A percentile compares a stretch with the other conserved stretches of the same genome.
Evolutionary conservation across 30 jellyfish, hydroid and myxozoan species (phyloP).

Genomic region (Cassiopea xamachana): DNA sequence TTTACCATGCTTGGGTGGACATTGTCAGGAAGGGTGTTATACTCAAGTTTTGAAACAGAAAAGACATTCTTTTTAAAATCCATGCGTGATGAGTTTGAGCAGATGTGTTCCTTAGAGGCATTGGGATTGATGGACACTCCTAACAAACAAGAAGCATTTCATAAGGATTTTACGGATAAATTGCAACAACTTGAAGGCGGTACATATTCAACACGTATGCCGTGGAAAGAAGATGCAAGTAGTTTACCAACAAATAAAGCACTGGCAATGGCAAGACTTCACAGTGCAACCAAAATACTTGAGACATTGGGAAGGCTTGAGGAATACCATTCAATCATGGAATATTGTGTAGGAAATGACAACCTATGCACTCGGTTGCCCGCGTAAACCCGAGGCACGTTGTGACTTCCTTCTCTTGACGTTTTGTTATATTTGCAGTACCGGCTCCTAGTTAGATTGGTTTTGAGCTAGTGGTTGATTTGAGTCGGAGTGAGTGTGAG

Average conservation of each 20-base stretch:
- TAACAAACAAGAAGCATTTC: conserved; percentile 42
- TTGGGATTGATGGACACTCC: conserved; percentile 50
- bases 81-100: conserved; percentile 44
- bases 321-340: conserved; percentile 65
- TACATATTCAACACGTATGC: conserved; percentile 37
- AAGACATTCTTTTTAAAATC: conserved; percentile 20
- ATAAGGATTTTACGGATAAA: conserved; percentile 47
- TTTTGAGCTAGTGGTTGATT: no score
- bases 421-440: no score
- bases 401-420: no score
- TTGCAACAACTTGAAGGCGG: conserved; percentile 62
- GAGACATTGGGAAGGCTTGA: conserved; percentile 49
- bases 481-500: no score
- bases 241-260: conserved; percentile 58
- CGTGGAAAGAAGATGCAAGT: conserved; percentile 56
- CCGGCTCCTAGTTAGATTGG: no score
- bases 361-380: no score
- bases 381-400: no score
- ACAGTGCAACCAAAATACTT: conserved; percentile 62
- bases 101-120: conserved; percentile 34
- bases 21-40: conserved; percentile 31
- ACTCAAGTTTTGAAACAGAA: conserved; percentile 9
- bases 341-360: no score
- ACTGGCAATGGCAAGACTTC: conserved; percentile 70
- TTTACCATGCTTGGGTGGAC: conserved; percentile 80